phyloP scores from a whole-genome alignment of 2,797 vertebrate species.

The Smutsia gigantea region DNA sequence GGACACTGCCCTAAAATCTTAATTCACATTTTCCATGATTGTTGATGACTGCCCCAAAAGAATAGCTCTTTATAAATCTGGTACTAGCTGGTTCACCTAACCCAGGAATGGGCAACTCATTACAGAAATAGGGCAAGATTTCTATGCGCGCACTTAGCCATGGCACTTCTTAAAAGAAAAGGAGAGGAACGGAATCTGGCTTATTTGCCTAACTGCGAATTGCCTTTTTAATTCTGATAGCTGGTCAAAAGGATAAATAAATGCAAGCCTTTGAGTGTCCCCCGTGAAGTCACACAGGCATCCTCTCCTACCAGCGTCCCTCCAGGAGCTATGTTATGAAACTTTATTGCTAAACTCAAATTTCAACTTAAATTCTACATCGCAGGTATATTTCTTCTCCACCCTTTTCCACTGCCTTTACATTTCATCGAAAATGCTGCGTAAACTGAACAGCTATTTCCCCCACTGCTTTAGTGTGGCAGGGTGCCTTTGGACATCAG shows the following conservation, averaged over 20 bases:
- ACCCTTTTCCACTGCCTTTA: neutral
- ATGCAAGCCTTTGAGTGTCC: neutral
- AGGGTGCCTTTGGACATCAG: slow-evolving; percentile 67
- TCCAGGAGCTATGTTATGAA: neutral
- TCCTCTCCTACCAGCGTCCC: neutral
- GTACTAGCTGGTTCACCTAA: neutral
- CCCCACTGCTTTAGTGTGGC: slow-evolving; percentile 46
- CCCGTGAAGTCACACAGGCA: rapidly evolving
- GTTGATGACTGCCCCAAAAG: neutral
- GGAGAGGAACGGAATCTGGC: neutral
- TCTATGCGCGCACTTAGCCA: neutral
- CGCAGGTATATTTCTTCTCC: neutral
- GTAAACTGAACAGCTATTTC: slow-evolving; percentile 52
- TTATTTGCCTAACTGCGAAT: neutral
- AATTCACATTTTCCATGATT: neutral
- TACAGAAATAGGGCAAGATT: neutral
- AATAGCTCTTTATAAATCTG: neutral
- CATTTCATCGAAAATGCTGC: neutral
- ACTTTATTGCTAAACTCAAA: neutral
- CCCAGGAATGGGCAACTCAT: neutral
- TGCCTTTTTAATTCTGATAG: neutral
- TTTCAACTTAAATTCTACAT: neutral
- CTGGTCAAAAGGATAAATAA: neutral
- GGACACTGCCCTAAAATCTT: neutral
- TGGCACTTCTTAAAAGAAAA: neutral